Evolutionary conservation across 1,140 invertebrate species (phyloP).

Genomic region (Apis mellifera): DNA sequence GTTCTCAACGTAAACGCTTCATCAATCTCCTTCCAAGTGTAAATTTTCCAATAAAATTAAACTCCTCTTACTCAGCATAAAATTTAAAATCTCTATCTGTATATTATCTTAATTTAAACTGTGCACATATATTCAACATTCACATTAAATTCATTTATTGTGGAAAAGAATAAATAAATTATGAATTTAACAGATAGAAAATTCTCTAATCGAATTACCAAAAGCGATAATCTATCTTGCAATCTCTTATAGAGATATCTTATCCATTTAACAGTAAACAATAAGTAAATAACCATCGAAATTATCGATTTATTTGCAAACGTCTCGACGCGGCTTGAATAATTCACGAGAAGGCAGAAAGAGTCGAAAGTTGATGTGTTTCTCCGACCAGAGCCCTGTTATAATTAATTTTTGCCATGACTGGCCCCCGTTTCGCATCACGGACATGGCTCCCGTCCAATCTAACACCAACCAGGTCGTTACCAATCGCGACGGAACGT

Average conservation of each 20-base stretch:
- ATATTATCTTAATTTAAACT: too few species aligned
- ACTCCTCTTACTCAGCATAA: too few species aligned
- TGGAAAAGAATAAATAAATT: too few species aligned
- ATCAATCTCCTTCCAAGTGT: too few species aligned
- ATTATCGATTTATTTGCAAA: background rate
- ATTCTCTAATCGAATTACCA: too few species aligned
- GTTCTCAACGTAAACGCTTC: background rate
- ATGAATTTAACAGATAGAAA: too few species aligned
- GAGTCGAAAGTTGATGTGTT: constrained; percentile 30
- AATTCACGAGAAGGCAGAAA: constrained; percentile 19
- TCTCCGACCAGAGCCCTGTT: constrained; percentile 36
- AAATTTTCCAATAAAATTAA: too few species aligned
- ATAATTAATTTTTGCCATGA: constrained; percentile 43
- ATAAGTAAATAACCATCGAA: constrained; percentile 4
- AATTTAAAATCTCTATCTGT: too few species aligned
- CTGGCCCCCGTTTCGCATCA: constrained; percentile 13
- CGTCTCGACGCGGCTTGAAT: constrained; percentile 22
- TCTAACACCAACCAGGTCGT: constrained; percentile 43
- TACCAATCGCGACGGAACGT: constrained; percentile 53
- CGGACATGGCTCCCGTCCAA: constrained; percentile 25
- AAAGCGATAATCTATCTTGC: background rate
- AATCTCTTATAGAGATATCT: background rate
- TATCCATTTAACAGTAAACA: background rate
- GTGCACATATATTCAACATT: too few species aligned
- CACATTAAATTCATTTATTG: too few species aligned